Evolutionary conservation across 1,140 invertebrate species (phyloP).

Genomic region (Cydia amplana): DNA sequence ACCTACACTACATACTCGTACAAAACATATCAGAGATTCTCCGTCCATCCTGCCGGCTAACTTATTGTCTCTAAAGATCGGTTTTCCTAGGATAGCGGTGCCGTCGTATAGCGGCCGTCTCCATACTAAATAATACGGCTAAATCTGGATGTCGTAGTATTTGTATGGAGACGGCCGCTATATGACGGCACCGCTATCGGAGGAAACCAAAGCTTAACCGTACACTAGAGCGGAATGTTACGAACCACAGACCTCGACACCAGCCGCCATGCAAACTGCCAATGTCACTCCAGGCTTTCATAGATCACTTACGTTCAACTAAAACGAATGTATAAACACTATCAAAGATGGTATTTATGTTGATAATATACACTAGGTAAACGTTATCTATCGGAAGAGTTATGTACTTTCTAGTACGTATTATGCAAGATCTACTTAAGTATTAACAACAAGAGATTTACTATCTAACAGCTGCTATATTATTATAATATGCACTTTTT

Average conservation of each 20-base stretch:
- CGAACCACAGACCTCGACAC: neutral
- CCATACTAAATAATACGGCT: too few relatives aligned
- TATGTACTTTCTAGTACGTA: constrained; percentile 4
- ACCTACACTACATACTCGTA: constrained; percentile 14
- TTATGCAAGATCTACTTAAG: constrained; percentile 18
- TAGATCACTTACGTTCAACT: neutral
- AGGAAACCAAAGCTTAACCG: too few relatives aligned
- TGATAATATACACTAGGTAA: neutral
- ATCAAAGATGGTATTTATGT: neutral
- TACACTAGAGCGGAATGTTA: constrained; percentile 10
- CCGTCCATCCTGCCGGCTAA: neutral
- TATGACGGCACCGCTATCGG: too few relatives aligned
- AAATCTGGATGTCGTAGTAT: too few relatives aligned
- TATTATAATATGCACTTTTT: neutral
- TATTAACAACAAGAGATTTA: constrained; percentile 16
- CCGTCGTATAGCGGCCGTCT: too few relatives aligned
- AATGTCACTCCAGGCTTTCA: neutral
- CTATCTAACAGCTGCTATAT: constrained; percentile 28
- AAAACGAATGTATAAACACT: constrained; percentile 8
- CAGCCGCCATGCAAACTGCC: neutral
- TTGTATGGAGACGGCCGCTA: too few relatives aligned
- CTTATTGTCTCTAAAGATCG: constrained; percentile 7
- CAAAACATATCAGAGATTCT: constrained; percentile 23
- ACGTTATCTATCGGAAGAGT: constrained; percentile 17
- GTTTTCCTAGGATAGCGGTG: too few relatives aligned